Evolutionary conservation across 2,888 invertebrate genomes (phyloP).

Genomic region (Flexamia atlantica): DNA sequence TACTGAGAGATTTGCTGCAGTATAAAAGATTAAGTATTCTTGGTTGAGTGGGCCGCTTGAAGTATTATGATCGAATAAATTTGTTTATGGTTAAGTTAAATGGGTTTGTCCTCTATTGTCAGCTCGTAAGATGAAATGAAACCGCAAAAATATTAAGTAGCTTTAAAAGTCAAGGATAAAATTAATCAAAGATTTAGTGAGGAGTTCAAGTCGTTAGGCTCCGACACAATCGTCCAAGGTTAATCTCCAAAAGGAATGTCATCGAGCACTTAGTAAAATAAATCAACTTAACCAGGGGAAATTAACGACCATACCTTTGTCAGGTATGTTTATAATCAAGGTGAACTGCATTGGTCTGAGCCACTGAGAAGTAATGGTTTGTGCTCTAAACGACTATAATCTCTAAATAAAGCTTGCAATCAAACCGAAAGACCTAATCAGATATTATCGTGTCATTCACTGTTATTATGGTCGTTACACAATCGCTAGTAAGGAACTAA

Average conservation of each 20-base stretch:
- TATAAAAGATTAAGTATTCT: too few species aligned
- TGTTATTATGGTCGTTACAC: not conserved
- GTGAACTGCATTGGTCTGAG: not conserved
- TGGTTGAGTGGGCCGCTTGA: too few species aligned
- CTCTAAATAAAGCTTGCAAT: not conserved
- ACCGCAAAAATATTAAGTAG: not conserved
- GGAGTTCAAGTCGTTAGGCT: not conserved
- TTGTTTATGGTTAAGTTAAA: too few species aligned
- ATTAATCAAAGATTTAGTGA: not conserved
- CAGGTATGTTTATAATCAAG: not conserved
- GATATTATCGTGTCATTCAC: not conserved
- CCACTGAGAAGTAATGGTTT: not conserved
- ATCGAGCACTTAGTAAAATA: not conserved
- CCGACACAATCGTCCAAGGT: not conserved
- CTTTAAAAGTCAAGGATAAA: not conserved
- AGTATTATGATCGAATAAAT: too few species aligned
- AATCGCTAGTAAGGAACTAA: not conserved
- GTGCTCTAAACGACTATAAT: not conserved
- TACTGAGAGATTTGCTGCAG: too few species aligned
- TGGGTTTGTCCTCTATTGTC: too few species aligned
- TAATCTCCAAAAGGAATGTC: conserved; percentile 3
- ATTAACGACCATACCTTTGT: not conserved
- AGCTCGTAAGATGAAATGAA: too few species aligned
- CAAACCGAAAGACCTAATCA: conserved; percentile 5
- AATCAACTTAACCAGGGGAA: not conserved